These are phyloP conservation scores for Halesus radiatus DNA, from an alignment of 1,140 invertebrate species.

Conservation along the genomic window DNA sequence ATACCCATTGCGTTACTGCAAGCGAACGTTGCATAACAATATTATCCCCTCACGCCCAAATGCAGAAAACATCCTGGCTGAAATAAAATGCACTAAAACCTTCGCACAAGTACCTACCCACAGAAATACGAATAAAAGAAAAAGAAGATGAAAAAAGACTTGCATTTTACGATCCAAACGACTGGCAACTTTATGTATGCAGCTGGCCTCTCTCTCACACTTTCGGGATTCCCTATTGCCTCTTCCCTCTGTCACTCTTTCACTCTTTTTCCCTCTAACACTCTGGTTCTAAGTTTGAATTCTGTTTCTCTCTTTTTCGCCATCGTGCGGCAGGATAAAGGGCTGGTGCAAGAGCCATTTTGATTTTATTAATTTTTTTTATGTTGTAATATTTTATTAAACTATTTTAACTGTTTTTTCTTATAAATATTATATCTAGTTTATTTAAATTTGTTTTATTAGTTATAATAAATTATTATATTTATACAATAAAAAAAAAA, in stretches of 20 bases:
- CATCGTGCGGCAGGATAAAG: not conserved
- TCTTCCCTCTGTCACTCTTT: not conserved
- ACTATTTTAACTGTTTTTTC: too few species aligned
- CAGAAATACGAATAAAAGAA: constrained; percentile 12
- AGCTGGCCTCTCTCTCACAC: not conserved
- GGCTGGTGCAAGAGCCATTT: not conserved
- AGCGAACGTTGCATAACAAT: too few species aligned
- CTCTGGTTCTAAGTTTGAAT: not conserved
- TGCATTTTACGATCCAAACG: constrained; percentile 8
- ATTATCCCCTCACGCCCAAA: too few species aligned
- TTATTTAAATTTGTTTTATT: too few species aligned
- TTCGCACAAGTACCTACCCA: not conserved
- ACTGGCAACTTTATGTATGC: not conserved
- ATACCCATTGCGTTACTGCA: too few species aligned
- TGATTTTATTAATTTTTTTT: too few species aligned
- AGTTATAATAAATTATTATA: too few species aligned
- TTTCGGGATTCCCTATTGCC: not conserved
- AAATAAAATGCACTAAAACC: too few species aligned
- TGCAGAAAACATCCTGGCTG: too few species aligned
- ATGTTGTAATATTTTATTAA: too few species aligned
- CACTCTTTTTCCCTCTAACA: constrained; percentile 11
- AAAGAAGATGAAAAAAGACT: not conserved
- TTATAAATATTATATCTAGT: too few species aligned
- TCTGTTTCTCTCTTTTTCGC: not conserved
- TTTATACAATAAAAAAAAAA: too few species aligned